phyloP scores from a whole-genome alignment of 1,140 invertebrate genomes.

The Hypsibius dujardini region DNA sequence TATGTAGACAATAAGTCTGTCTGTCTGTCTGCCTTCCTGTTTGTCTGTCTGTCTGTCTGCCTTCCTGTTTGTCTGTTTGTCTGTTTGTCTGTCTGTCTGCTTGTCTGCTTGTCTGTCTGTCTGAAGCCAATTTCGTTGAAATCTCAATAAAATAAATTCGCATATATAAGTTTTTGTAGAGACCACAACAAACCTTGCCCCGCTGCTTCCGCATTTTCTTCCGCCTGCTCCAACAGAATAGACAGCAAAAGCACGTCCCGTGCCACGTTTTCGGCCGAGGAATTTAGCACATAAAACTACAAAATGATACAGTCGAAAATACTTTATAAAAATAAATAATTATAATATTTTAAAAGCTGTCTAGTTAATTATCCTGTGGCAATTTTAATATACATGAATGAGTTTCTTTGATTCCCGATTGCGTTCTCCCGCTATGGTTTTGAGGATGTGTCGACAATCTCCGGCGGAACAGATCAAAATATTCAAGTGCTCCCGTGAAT shows the following conservation, averaged over 20 bases:
- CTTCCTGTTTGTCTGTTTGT: too few species aligned
- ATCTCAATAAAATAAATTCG: too few species aligned
- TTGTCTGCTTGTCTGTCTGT: too few species aligned
- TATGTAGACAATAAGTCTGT: too few species aligned
- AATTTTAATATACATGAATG: slow-evolving; percentile 5
- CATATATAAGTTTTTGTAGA: too few species aligned
- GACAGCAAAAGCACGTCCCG: background rate
- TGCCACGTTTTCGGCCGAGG: background rate
- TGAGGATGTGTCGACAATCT: slow-evolving; percentile 1
- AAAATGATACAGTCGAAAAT: too few species aligned
- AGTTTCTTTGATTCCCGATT: background rate
- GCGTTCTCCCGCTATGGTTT: background rate
- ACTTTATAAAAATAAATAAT: background rate
- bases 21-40: too few species aligned
- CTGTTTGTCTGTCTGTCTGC: too few species aligned
- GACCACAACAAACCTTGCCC: too few species aligned
- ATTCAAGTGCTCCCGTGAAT: background rate
- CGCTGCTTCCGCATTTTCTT: too few species aligned
- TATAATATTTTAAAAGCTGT: background rate
- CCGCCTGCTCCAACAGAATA: background rate
- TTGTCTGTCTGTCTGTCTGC: too few species aligned
- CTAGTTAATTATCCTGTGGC: background rate
- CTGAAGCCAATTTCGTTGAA: too few species aligned
- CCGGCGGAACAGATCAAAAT: background rate
- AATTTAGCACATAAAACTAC: background rate